Evolutionary conservation across 2,113 vertebrate genomes (phyloP), one percentile per base, ranked within the genome.

Genomic region (Aix galericulata): DNA sequence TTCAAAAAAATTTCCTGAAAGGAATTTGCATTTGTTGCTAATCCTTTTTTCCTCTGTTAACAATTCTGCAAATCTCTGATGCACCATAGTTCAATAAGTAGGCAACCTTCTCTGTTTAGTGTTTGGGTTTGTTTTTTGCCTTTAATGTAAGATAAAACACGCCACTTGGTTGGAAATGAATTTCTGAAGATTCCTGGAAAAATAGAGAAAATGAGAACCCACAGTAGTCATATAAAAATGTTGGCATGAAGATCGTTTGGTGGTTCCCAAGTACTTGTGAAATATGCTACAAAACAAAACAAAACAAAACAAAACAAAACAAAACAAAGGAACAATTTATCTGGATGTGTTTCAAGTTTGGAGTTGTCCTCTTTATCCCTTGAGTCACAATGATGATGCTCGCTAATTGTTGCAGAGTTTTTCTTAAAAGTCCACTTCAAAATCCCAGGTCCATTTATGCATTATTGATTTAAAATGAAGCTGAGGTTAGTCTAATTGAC

Each of bases 61-160:
- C 63, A 74, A 25, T 81, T 90, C 42, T 36, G 64, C 32, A 88
- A 81, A 86, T 95, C 93, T 95, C 88, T 86, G 52, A 60, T 68
- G 52, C 32, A 22, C 13, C 72, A 38, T 17, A 53, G 60, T 75
- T 86, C 69, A 94, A 86, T 83, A 90, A 91, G 55, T 25, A 42
- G 20, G 10, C 13, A 93, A 26, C 27, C 8, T 92, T 89, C 27
- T 74, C 44, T 78, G n/a, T 29, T 90, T 74, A 80, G 23, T 48
- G 17, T 94, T 95, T 90, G 88, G 79, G 78, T 88, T 83, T 23
- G 83, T 94, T 74, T 83, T 94, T 74, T 83, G 72, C 17, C 34
- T 94, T 95, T 91, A 67, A 83, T 81, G 34, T 72, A 52, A 90
- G 68, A 95, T 82, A 82, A 95, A 94, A 56, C 42, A 74, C 40